Evolutionary conservation across 2,888 invertebrate genomes (phyloP), one percentile per base, ranked within the genome.

Genomic region (Microdon myrmicae): DNA sequence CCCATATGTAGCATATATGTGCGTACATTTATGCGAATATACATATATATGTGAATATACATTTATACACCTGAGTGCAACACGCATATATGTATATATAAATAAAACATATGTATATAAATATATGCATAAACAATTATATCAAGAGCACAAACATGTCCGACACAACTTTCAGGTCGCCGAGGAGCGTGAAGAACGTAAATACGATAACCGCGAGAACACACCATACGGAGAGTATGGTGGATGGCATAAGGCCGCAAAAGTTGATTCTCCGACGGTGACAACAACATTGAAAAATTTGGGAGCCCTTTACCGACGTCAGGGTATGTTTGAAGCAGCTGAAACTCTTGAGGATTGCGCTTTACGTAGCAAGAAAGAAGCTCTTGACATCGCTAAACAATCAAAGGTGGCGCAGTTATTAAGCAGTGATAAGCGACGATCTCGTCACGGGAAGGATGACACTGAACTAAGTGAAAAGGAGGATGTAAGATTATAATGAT

Each of bases 271-370:
- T 1, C 96, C 96, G 0, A 96, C 96, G 0, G 96, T 97, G 25
- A 96, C 96, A 10, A 98, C 98, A 12, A 99, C 99, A 0, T 83
- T 99, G 68, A 99, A 97, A 84, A 99, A 99, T 83, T 85, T 99
- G 58, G 97, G 97, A 66, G 97, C 98, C 13, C 87, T 99, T 35
- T 99, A 99, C 82, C 87, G 99, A 74, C 87, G 98, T 68, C 98
- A 99, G 83, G 97, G 98, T 71, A 99, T 98, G 83, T 98, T 96
- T 82, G 97, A 98, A 81, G 99, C 99, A 4, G 99, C 99, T 0
- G 98, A 99, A 81, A 97, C 96, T 0, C 85, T 99, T 17, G 99
- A 99, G 78, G 98, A 99, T 83, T 98, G 97, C 82, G 97, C 97
- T 25, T 84, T 96, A 71, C 87, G 97, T 76, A 96, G 96, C 79